phyloP scores from a whole-genome alignment of 2,888 invertebrate genomes.

The Synergus japonicus region DNA sequence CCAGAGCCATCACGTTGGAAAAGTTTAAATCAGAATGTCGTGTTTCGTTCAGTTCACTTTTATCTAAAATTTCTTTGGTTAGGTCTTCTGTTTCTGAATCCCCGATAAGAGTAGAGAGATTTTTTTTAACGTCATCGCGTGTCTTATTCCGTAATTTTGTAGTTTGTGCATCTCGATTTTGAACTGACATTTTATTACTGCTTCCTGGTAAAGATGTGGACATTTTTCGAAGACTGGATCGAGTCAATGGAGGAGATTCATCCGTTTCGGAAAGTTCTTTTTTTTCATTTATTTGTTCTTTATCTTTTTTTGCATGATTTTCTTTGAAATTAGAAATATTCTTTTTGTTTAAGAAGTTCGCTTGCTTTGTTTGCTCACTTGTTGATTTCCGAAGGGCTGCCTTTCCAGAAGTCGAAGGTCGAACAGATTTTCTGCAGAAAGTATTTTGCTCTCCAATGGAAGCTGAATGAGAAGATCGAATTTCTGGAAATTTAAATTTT shows the following conservation, averaged over 20 bases:
- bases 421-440: background rate
- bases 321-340: background rate
- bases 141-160: background rate
- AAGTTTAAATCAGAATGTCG: constrained; percentile 16
- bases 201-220: background rate
- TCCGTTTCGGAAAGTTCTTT: background rate
- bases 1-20: constrained; percentile 3
- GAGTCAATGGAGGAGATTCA: background rate
- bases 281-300: background rate
- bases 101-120: constrained; percentile 15
- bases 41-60: background rate
- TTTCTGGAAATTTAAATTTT: background rate
- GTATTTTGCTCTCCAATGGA: background rate
- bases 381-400: background rate
- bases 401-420: background rate
- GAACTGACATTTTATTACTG: background rate
- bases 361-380: background rate
- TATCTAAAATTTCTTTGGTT: background rate
- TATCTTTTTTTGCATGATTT: background rate
- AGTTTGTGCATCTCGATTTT: background rate
- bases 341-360: background rate
- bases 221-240: background rate
- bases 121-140: constrained; percentile 30
- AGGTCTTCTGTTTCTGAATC: background rate
- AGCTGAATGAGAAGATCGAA: background rate